These are phyloP conservation scores for Myanophis thanlyinensis DNA, from an alignment of 2,113 vertebrate species.

Conservation along the genomic window DNA sequence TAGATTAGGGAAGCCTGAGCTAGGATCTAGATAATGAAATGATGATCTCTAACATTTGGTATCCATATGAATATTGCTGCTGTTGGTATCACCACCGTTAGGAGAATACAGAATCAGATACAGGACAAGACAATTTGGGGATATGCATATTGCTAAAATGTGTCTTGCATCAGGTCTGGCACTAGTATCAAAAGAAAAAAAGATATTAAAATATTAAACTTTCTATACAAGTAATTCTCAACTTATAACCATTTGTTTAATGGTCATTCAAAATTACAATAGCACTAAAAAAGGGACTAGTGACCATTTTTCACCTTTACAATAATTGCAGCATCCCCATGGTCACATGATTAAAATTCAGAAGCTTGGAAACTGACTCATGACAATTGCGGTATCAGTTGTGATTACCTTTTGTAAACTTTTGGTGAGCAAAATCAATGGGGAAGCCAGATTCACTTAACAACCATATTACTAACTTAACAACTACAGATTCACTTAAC, in stretches of 20 bases:
- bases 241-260: neutral
- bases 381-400: neutral
- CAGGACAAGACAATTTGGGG: neutral
- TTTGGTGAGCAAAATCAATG: neutral
- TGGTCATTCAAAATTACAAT: neutral
- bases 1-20: neutral
- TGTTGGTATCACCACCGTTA: neutral
- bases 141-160: neutral
- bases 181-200: neutral
- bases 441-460: neutral
- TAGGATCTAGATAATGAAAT: neutral
- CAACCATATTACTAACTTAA: neutral
- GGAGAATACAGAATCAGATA: neutral
- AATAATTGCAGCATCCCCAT: neutral
- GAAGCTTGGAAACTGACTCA: neutral
- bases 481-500: neutral
- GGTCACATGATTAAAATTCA: neutral
- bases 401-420: neutral
- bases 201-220: neutral
- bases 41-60: neutral
- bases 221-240: neutral
- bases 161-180: neutral
- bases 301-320: neutral
- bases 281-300: neutral
- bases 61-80: neutral